Evolutionary conservation across 1,140 invertebrate species (phyloP).

Genomic region (Oedothorax gibbosus): DNA sequence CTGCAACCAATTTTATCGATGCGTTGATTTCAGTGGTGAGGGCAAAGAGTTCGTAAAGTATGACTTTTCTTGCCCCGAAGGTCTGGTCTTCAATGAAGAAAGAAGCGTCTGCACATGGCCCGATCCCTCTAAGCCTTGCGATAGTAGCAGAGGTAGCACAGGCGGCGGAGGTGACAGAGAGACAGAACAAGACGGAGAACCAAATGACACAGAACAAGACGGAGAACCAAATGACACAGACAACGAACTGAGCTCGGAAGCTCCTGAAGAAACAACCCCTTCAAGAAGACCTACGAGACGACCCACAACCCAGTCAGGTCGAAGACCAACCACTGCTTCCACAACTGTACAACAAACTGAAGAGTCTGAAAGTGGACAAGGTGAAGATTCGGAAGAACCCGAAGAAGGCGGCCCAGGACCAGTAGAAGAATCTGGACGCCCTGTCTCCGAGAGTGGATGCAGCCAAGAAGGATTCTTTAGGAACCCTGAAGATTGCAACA

Average conservation of each 20-base stretch:
- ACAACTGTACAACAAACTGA: neutral
- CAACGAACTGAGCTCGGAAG: neutral
- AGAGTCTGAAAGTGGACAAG: neutral
- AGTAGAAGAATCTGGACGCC: neutral
- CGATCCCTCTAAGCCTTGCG: conserved; percentile 76
- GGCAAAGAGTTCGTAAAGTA: conserved; percentile 71
- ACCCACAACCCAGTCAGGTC: neutral
- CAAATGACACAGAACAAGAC: neutral
- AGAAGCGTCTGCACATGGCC: conserved; percentile 64
- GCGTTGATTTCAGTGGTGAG: conserved; percentile 76
- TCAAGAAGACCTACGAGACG: neutral
- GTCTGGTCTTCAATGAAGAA: conserved; percentile 68
- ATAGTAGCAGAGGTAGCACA: neutral
- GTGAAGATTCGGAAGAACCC: neutral
- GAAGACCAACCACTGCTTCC: neutral
- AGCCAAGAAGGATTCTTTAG: conserved; percentile 75
- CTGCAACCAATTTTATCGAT: conserved; percentile 71
- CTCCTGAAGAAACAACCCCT: neutral
- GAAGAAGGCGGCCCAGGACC: neutral
- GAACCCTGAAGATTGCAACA: conserved; percentile 74
- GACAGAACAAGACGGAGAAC: neutral
- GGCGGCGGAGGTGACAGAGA: neutral
- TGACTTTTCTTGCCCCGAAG: conserved; percentile 67
- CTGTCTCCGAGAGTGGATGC: neutral
- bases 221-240: neutral